Evolutionary conservation across 2,888 invertebrate genomes (phyloP).

Genomic region (Lamellibrachia columna): DNA sequence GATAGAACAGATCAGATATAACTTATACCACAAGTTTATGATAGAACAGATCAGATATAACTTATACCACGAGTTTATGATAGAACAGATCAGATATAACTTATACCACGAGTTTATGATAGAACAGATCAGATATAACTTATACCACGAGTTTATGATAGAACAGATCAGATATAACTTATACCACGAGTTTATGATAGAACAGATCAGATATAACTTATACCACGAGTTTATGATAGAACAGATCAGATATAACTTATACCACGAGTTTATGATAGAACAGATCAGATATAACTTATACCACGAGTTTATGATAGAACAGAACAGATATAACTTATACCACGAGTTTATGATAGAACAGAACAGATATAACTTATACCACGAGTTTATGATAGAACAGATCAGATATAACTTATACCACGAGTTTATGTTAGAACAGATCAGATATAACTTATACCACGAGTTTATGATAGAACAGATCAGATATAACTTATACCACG

Average conservation of each 20-base stretch:
- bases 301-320: too few relatives aligned
- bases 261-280: too few relatives aligned
- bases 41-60: neutral
- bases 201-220: neutral
- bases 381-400: too few relatives aligned
- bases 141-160: too few relatives aligned
- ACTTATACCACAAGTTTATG: too few relatives aligned
- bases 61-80: too few relatives aligned
- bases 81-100: neutral
- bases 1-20: neutral
- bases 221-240: too few relatives aligned
- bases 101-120: too few relatives aligned
- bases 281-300: neutral
- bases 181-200: too few relatives aligned
- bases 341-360: too few relatives aligned
- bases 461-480: too few relatives aligned
- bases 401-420: neutral
- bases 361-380: neutral
- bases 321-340: neutral
- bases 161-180: neutral
- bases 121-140: neutral
- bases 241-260: neutral
- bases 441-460: neutral
- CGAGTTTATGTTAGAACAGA: too few relatives aligned
- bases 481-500: neutral